phyloP scores from a whole-genome alignment of 2,113 vertebrate genomes.

The Grammomys dolichurus region DNA sequence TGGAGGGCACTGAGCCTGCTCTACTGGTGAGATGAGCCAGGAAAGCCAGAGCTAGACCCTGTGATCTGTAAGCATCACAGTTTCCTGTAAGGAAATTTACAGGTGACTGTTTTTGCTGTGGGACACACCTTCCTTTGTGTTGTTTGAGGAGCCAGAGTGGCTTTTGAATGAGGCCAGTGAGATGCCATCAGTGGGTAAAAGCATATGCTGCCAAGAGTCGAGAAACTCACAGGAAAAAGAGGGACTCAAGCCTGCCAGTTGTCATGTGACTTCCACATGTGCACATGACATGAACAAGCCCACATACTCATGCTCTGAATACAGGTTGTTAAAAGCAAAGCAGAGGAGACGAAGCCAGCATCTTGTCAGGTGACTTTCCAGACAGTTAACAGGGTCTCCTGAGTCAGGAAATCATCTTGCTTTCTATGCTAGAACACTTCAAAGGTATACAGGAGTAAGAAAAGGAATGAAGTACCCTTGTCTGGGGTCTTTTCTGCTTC shows the following conservation, averaged over 20 bases:
- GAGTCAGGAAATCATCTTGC: neutral
- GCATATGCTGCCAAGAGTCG: neutral
- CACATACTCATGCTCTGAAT: neutral
- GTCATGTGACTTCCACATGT: neutral
- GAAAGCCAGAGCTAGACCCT: neutral
- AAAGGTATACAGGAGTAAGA: neutral
- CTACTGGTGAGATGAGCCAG: neutral
- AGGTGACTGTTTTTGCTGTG: neutral
- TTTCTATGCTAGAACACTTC: neutral
- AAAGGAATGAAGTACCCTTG: neutral
- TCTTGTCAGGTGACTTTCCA: neutral
- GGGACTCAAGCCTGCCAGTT: neutral
- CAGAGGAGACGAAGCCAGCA: neutral
- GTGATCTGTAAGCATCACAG: neutral
- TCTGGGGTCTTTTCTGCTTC: neutral
- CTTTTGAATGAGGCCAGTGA: neutral
- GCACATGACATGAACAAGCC: neutral
- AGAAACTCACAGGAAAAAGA: neutral
- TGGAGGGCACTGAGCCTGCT: neutral
- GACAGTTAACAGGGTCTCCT: neutral
- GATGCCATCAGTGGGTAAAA: neutral
- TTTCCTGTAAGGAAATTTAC: neutral
- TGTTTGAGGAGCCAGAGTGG: constrained; percentile 5
- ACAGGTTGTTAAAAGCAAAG: neutral
- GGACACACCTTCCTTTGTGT: neutral